Conservation (phyloP, 1,140 invertebrate species). For the Meloidogyne exigua region DNA sequence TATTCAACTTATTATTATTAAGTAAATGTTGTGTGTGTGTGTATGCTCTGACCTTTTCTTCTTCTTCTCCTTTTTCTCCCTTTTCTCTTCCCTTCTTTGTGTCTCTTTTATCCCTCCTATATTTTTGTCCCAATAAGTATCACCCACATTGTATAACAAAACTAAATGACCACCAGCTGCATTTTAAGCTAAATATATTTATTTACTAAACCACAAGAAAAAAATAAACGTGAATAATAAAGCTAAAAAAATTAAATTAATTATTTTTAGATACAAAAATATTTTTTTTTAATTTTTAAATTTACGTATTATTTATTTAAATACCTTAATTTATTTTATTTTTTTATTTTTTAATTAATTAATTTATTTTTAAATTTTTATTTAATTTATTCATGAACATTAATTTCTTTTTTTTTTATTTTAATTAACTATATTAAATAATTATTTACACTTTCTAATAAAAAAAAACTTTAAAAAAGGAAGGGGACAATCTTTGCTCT, state of each 20-base stretch:
- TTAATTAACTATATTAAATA: not conserved
- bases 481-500: not conserved
- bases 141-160: not conserved
- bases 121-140: slow-evolving; percentile 1
- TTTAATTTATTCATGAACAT: not conserved
- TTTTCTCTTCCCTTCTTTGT: not conserved
- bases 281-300: no score
- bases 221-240: not conserved
- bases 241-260: no score
- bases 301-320: no score
- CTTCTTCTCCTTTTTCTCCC: not conserved
- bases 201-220: not conserved
- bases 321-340: no score
- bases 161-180: not conserved
- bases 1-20: not conserved
- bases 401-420: not conserved
- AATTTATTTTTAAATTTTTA: no score
- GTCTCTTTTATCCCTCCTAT: not conserved
- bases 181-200: not conserved
- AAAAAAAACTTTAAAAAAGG: not conserved
- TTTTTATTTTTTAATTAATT: no score
- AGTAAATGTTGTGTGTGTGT: no score
- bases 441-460: not conserved
- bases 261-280: no score
- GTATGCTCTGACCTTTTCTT: not conserved